Conservation (phyloP, 2,797 vertebrate genomes). For the Enteromius thamalakanensis region DNA sequence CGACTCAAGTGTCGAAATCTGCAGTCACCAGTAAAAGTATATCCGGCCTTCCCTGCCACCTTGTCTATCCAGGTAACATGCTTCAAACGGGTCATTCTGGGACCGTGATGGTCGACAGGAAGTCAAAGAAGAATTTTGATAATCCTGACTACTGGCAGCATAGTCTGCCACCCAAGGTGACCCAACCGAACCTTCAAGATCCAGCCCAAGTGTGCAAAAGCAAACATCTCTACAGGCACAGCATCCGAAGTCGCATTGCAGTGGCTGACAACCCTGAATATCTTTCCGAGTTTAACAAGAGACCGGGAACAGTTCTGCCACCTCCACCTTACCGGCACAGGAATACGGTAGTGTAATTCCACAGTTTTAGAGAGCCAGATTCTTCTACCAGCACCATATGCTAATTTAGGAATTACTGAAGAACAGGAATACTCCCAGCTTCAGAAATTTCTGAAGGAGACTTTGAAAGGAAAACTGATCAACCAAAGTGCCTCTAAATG, state of each 20-base stretch:
- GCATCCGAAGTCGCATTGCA: conserved; percentile 85
- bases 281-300: conserved; percentile 93
- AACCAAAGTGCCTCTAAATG: conserved; percentile 42
- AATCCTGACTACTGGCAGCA: conserved; percentile 99
- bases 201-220: conserved; percentile 87
- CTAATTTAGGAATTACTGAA: conserved; percentile 8
- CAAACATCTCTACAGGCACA: conserved; percentile 82
- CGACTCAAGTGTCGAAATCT: conserved; percentile 69
- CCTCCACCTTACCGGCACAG: conserved; percentile 97
- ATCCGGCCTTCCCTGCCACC: conserved; percentile 73
- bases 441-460: conserved; percentile 6
- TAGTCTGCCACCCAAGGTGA: conserved; percentile 91
- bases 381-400: conserved; percentile 52
- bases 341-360: conserved; percentile 93
- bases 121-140: conserved; percentile 96
- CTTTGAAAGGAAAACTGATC: conserved; percentile 21
- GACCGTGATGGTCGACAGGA: conserved; percentile 78
- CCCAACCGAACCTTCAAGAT: conserved; percentile 67
- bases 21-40: conserved; percentile 68
- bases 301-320: conserved; percentile 89
- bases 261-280: conserved; percentile 95
- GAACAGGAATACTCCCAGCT: not conserved
- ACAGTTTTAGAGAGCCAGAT: conserved; percentile 38
- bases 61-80: conserved; percentile 66
- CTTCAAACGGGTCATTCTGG: conserved; percentile 73